Conservation (phyloP, 2,113 vertebrate species). For the Oxyruncus cristatus region DNA sequence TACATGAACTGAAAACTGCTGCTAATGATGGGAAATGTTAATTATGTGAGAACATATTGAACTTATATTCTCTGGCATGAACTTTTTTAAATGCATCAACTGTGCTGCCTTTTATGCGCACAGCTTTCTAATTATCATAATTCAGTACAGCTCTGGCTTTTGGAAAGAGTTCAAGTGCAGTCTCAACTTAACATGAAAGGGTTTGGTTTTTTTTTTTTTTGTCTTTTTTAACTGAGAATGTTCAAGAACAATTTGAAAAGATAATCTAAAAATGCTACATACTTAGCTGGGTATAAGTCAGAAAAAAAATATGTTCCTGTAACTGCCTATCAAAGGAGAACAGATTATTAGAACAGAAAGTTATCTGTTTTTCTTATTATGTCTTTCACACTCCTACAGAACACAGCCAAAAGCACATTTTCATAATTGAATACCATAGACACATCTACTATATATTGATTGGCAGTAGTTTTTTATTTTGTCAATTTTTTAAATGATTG, state of each 20-base stretch:
- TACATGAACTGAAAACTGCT: constrained; percentile 78
- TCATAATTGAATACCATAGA: background rate
- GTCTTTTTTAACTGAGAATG: constrained; percentile 46
- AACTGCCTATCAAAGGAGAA: constrained; percentile 30
- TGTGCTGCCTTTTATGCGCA: constrained; percentile 73
- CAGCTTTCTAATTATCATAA: constrained; percentile 84
- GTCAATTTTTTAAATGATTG: background rate
- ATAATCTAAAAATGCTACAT: constrained; percentile 69
- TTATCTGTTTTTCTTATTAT: background rate
- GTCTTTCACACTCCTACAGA: constrained; percentile 1
- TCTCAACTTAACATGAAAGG: constrained; percentile 80
- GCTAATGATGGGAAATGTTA: constrained; percentile 81
- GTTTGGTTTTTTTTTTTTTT: background rate
- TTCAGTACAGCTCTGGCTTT: constrained; percentile 75
- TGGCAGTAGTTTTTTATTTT: constrained; percentile 3
- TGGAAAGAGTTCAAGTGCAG: constrained; percentile 77
- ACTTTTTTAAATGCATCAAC: constrained; percentile 76
- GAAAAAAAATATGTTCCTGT: constrained; percentile 30
- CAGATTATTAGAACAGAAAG: constrained; percentile 36
- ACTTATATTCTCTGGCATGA: constrained; percentile 81
- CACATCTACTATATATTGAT: background rate
- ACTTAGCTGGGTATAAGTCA: constrained; percentile 47
- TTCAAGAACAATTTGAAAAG: constrained; percentile 75
- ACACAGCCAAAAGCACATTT: constrained; percentile 7
- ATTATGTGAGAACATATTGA: constrained; percentile 83